Percentiles rank a stretch among this genome's conserved stretches.
phyloP scores from a whole-genome alignment of 2,113 vertebrate genomes.

The Hiodon tergisus region DNA sequence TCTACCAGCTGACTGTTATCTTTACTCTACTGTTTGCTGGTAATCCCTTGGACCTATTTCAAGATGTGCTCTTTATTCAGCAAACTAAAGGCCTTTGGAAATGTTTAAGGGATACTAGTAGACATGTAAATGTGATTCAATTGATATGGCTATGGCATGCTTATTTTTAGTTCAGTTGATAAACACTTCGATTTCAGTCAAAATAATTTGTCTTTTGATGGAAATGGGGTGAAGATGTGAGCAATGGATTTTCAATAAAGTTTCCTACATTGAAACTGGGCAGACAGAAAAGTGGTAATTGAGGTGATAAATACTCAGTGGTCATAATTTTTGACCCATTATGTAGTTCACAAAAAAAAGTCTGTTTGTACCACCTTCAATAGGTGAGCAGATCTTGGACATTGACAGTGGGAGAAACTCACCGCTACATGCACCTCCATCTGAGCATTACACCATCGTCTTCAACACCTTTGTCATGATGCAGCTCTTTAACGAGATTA shows the following conservation, averaged over 20 bases:
- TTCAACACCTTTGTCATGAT: conserved; percentile 98
- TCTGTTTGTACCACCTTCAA: neutral
- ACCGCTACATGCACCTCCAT: conserved; percentile 87
- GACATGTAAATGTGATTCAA: too few relatives aligned
- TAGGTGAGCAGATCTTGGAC: conserved; percentile 91
- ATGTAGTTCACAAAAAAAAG: neutral
- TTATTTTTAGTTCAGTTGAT: neutral
- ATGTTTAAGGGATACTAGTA: too few relatives aligned
- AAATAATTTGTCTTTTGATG: too few relatives aligned
- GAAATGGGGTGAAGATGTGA: too few relatives aligned
- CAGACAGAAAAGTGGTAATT: too few relatives aligned
- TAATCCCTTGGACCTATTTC: conserved; percentile 51
- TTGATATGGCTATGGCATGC: neutral
- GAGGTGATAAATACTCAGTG: neutral
- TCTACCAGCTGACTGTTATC: conserved; percentile 89
- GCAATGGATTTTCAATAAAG: too few relatives aligned
- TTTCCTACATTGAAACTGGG: too few relatives aligned
- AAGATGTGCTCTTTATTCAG: too few relatives aligned
- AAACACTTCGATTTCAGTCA: neutral
- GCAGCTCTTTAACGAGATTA: conserved; percentile 99
- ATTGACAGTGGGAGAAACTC: conserved; percentile 90
- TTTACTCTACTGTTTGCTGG: conserved; percentile 93
- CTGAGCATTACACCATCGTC: conserved; percentile 97
- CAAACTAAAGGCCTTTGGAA: neutral
- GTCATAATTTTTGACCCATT: neutral